These are phyloP conservation scores for Oreocharis arfaki DNA, from an alignment of 2,113 vertebrate species.

Conservation along the genomic window DNA sequence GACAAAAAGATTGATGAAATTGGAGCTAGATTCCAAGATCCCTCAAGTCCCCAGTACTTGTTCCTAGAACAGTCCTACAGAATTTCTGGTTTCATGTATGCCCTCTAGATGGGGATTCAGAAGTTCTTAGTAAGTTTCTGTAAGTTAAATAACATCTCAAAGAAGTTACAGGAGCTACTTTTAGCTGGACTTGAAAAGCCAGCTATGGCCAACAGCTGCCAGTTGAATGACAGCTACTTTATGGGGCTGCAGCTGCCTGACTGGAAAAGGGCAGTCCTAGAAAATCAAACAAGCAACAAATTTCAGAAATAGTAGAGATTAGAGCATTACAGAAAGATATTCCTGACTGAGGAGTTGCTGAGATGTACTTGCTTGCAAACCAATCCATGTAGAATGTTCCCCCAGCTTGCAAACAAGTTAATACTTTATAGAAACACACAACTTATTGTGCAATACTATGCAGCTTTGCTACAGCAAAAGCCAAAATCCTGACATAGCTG, in stretches of 20 bases:
- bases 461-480: background rate
- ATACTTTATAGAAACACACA: background rate
- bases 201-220: slow-evolving; percentile 36
- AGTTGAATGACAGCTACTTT: background rate
- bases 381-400: background rate
- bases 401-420: background rate
- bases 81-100: background rate
- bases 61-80: background rate
- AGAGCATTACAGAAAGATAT: background rate
- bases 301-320: slow-evolving; percentile 30
- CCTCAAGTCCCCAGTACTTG: background rate
- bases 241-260: slow-evolving; percentile 30
- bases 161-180: slow-evolving; percentile 27
- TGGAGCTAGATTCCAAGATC: background rate
- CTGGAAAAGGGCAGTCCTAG: slow-evolving; percentile 13
- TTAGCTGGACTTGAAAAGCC: slow-evolving; percentile 12
- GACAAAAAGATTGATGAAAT: background rate
- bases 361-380: background rate
- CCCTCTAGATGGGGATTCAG: background rate
- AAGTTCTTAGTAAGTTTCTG: background rate
- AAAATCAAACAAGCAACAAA: slow-evolving; percentile 3
- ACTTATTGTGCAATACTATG: background rate
- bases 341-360: background rate
- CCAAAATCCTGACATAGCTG: background rate
- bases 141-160: background rate